phyloP scores from a whole-genome alignment of 2,888 invertebrate species.

The Drosophila setosimentum region DNA sequence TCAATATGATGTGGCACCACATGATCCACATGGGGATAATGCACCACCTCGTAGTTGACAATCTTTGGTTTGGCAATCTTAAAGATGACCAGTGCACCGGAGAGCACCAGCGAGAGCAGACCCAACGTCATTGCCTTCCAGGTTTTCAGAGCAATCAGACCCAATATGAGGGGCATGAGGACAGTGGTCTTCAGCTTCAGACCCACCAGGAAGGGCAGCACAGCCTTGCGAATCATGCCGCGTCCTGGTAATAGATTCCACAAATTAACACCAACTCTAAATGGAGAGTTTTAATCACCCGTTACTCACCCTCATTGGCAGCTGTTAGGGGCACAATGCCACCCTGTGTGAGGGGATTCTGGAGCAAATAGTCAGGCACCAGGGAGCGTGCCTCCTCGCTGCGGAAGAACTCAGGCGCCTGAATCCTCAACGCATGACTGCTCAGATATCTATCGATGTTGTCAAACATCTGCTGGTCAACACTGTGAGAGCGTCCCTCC shows the following conservation, averaged over 20 bases:
- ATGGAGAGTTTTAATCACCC: background rate
- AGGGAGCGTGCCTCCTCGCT: slow-evolving; percentile 83
- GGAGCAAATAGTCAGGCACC: slow-evolving; percentile 82
- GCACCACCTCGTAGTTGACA: slow-evolving; percentile 94
- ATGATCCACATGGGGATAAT: slow-evolving; percentile 88
- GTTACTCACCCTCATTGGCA: slow-evolving; percentile 83
- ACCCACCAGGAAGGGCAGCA: slow-evolving; percentile 94
- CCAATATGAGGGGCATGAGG: slow-evolving; percentile 92
- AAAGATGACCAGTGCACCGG: slow-evolving; percentile 94
- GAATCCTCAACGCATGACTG: slow-evolving; percentile 91
- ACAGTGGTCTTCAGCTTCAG: slow-evolving; percentile 94
- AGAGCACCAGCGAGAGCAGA: slow-evolving; percentile 92
- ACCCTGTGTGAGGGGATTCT: slow-evolving; percentile 87
- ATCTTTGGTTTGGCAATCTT: slow-evolving; percentile 94
- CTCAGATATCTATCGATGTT: slow-evolving; percentile 91
- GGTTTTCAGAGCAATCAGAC: slow-evolving; percentile 93
- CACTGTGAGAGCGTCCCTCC: slow-evolving; percentile 75
- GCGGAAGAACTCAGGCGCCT: slow-evolving; percentile 88
- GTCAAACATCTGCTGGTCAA: slow-evolving; percentile 87
- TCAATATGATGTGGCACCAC: slow-evolving; percentile 83
- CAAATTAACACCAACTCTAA: background rate
- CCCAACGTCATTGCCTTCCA: slow-evolving; percentile 96
- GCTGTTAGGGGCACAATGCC: slow-evolving; percentile 90
- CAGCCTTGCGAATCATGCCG: slow-evolving; percentile 92
- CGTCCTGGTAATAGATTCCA: slow-evolving; percentile 87